Base-by-base conservation (phyloP, 2,797 vertebrate genomes). In the Dendrocincla fuliginosa region DNA sequence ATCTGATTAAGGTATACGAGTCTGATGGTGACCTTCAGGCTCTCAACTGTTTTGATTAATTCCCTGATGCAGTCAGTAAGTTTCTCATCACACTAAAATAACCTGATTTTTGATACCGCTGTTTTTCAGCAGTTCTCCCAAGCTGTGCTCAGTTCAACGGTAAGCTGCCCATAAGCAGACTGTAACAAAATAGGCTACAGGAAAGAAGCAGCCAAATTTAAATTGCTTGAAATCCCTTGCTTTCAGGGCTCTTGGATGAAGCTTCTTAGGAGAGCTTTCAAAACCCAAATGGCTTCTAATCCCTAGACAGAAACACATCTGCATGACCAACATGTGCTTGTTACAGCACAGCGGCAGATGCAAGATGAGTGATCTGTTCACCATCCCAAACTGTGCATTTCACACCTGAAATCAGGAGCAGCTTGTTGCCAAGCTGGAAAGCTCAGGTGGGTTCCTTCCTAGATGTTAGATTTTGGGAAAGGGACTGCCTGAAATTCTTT, bases 391-490 rank as follows among this genome's bases (percentile, higher is more conserved):
- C 11, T 14, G 15, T 64, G 35, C 17, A 28, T 52, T 83, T 85
- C 42, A 55, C n/a, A 39, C 27, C 39, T 75, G 50, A 39, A 75
- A 49, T 55, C 18, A 27, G 19, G 37, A 84, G n/a, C 25, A 86
- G 10, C 22, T n/a, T 32, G 6, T 63, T 86, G 33, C n/a, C 35
- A 67, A 24, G n/a, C 27, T 56, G 53, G 37, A 84, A 86, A 30
- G 9, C 11, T 70, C 39, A 20, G 47, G 7, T 32, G 52, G 35
- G 6, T 41, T 81, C 47, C n/a, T 63, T 39, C 32, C 49, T 55
- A 11, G 3, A 2, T 0, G 0, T 80, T 74, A 56, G 5, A 17
- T 80, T 70, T 47, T 44, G 9, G 16, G 27, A 25, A 63, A 56
- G 25, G 41, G 8, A 35, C 46, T 75, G 17, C 25, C 84, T 50